Conservation (phyloP, 23 tunicate species). For the Trididemnum clinides region DNA sequence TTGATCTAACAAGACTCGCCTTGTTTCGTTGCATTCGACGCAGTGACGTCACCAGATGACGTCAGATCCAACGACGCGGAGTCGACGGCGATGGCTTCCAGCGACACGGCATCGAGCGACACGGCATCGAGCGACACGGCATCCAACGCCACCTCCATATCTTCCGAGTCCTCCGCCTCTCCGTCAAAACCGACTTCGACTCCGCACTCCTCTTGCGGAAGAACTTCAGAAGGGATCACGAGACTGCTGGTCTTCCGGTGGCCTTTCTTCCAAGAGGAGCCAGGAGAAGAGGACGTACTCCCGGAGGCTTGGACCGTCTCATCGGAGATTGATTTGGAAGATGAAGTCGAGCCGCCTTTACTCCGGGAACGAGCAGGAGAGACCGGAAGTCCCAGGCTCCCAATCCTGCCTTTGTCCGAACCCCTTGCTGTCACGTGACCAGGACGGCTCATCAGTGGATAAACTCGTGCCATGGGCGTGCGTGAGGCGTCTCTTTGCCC, state of each 20-base stretch:
- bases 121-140: constrained; percentile 51
- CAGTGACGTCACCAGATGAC: background rate
- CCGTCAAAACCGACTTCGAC: constrained; percentile 42
- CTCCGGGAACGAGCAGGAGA: background rate
- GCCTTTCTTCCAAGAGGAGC: background rate
- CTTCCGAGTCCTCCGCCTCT: constrained; percentile 43
- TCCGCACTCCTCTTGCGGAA: constrained; percentile 56
- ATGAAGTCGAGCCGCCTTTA: background rate
- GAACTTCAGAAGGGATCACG: constrained; percentile 54
- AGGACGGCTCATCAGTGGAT: constrained; percentile 80
- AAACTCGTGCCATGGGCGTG: constrained; percentile 76
- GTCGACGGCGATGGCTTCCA: constrained; percentile 8
- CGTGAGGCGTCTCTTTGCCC: constrained; percentile 52
- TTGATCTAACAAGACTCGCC: background rate
- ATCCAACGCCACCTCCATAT: constrained; percentile 45
- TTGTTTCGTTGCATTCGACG: background rate
- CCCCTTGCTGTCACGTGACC: constrained; percentile 60
- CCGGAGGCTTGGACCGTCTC: background rate
- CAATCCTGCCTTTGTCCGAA: background rate
- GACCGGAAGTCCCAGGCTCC: constrained; percentile 29
- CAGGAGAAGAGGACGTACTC: background rate
- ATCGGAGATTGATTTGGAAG: background rate
- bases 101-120: constrained; percentile 33
- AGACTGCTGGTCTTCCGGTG: constrained; percentile 52
- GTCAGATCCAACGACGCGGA: background rate